Evolutionary conservation across 2,888 invertebrate genomes (phyloP).

Genomic region (Aspidiotus destructor): DNA sequence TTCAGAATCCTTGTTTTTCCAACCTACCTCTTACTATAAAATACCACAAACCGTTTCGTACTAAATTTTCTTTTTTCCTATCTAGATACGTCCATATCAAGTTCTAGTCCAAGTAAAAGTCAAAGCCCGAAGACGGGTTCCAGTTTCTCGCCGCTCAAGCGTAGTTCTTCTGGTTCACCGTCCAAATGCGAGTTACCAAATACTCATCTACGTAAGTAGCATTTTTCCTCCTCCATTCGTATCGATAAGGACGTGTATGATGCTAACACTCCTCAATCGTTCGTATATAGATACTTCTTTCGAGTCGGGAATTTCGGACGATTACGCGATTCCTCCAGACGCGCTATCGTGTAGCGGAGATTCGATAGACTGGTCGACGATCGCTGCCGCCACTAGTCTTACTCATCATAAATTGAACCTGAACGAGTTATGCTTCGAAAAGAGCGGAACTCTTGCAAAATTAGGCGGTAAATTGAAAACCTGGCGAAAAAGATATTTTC

Average conservation of each 20-base stretch:
- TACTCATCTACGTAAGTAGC: neutral
- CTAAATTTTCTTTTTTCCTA: neutral
- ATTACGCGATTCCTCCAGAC: constrained; percentile 93
- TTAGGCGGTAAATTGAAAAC: constrained; percentile 92
- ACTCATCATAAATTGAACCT: constrained; percentile 45
- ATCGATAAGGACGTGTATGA: too few relatives aligned
- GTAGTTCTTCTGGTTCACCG: constrained; percentile 72
- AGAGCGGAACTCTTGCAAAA: constrained; percentile 78
- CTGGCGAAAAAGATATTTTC: constrained; percentile 93
- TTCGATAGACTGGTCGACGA: constrained; percentile 54
- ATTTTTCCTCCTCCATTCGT: too few relatives aligned
- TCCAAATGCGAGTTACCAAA: constrained; percentile 58
- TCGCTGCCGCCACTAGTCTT: constrained; percentile 37
- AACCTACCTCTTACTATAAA: too few relatives aligned
- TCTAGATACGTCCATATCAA: constrained; percentile 51
- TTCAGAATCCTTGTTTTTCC: too few relatives aligned
- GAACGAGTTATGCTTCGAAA: constrained; percentile 57
- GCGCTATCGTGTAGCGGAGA: constrained; percentile 73
- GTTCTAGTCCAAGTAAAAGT: constrained; percentile 74
- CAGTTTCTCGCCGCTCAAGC: constrained; percentile 72
- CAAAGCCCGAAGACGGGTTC: constrained; percentile 77
- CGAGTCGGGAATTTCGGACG: constrained; percentile 89
- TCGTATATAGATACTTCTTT: constrained; percentile 71
- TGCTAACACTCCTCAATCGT: neutral
- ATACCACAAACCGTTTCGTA: too few relatives aligned